These are phyloP conservation scores for Hiodon tergisus DNA, from an alignment of 2,113 vertebrate species.

Conservation along the genomic window DNA sequence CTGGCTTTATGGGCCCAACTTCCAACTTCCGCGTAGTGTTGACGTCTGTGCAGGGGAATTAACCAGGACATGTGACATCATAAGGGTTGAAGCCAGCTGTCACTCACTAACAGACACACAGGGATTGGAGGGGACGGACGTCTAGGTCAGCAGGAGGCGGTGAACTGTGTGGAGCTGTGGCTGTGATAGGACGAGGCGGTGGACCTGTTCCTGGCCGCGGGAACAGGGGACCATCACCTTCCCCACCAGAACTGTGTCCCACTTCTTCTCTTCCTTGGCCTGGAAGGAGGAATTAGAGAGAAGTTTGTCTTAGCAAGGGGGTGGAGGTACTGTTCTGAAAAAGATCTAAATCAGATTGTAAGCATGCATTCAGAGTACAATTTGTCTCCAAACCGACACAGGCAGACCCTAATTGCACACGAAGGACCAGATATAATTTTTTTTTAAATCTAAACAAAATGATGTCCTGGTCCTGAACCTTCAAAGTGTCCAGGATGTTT, in stretches of 20 bases:
- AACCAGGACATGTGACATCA: not conserved
- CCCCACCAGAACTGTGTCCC: constrained; percentile 67
- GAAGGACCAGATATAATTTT: too few relatives aligned
- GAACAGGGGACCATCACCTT: constrained; percentile 77
- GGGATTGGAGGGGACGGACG: not conserved
- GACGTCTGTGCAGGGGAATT: not conserved
- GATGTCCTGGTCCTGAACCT: too few relatives aligned
- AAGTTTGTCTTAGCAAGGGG: not conserved
- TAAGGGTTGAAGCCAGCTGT: not conserved
- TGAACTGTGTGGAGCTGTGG: constrained; percentile 77
- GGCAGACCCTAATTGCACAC: too few relatives aligned
- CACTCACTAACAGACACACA: not conserved
- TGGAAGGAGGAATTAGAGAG: constrained; percentile 29
- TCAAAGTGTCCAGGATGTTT: too few relatives aligned
- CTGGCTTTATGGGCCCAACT: not conserved
- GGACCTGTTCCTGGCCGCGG: constrained; percentile 72
- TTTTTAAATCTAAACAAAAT: too few relatives aligned
- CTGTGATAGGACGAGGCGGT: constrained; percentile 75
- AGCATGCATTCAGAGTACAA: too few relatives aligned
- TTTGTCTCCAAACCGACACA: too few relatives aligned
- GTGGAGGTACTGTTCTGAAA: too few relatives aligned
- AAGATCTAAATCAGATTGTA: too few relatives aligned
- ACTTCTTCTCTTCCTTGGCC: constrained; percentile 75
- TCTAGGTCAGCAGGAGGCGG: constrained; percentile 65
- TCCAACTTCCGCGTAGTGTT: not conserved